Evolutionary conservation across 2,113 vertebrate genomes (phyloP).

Genomic region (Poeciliopsis retropinna): DNA sequence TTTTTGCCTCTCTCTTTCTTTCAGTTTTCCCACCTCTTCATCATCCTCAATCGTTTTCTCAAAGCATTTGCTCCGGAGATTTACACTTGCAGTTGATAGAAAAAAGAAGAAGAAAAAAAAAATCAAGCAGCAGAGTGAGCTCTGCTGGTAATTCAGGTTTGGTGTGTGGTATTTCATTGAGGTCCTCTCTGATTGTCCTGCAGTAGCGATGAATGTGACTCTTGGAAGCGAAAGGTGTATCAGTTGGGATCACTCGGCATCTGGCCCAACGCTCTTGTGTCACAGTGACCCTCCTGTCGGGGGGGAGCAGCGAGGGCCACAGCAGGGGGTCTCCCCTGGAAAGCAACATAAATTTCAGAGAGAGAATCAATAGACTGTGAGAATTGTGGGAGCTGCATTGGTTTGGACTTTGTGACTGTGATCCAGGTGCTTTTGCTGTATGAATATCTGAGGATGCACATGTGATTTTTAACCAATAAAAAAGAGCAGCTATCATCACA

Average conservation of each 20-base stretch:
- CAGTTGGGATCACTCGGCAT: constrained; percentile 81
- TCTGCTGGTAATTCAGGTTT: constrained; percentile 61
- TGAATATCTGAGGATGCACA: neutral
- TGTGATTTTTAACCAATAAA: constrained; percentile 38
- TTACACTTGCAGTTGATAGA: constrained; percentile 68
- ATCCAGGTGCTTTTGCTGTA: constrained; percentile 39
- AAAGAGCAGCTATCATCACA: constrained; percentile 13
- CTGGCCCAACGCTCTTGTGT: constrained; percentile 84
- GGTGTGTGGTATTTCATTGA: constrained; percentile 69
- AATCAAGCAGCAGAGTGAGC: constrained; percentile 33
- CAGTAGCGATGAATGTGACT: constrained; percentile 77
- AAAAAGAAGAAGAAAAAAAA: constrained; percentile 30
- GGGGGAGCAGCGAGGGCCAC: constrained; percentile 80
- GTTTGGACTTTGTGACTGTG: constrained; percentile 68
- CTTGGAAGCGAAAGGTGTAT: constrained; percentile 72
- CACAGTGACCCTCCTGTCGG: constrained; percentile 74
- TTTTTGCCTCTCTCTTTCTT: constrained; percentile 30
- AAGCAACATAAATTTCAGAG: constrained; percentile 85
- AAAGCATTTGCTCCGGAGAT: constrained; percentile 65
- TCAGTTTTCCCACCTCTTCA: constrained; percentile 40
- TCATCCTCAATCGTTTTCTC: constrained; percentile 49
- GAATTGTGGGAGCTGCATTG: constrained; percentile 76
- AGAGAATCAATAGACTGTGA: constrained; percentile 78
- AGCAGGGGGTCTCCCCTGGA: constrained; percentile 77
- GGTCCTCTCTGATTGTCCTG: constrained; percentile 58